Evolutionary conservation across 2,888 invertebrate species (phyloP), one percentile per base, ranked within the genome.

Genomic region (Lissocephala sabroskyi): DNA sequence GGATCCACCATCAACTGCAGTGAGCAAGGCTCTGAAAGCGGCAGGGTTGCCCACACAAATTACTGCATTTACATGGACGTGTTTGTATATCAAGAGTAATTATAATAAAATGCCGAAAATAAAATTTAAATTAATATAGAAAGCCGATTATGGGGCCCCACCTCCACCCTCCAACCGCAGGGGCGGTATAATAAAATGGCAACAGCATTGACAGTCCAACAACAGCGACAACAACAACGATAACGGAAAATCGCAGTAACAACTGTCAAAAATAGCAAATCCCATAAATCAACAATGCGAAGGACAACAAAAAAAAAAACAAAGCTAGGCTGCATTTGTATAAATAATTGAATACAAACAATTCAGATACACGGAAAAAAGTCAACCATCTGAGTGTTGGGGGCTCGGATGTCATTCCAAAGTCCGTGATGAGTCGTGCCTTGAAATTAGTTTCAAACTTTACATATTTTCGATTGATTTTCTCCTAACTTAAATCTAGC

Each of bases 41-140:
- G n/a, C n/a, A n/a, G n/a, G n/a, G n/a, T n/a, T n/a, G n/a, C n/a
- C n/a, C n/a, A n/a, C n/a, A 33, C 30, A 30, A 42, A 37, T 7
- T 13, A 33, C 3, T 13, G 11, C 43, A 62, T 48, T 43, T 52
- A 47, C 29, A 68, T 68, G 23, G 7, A 7, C 7, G 23, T 23
- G 23, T 23, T 7, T 23, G 17, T 50, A 66, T 70, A 74, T 73
- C 70, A 74, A 70, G 59, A 62, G 65, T 73, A 74, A 74, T 74
- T 73, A 70, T 66, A 76, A 73, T 77, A 73, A 75, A 75, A 76
- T 65, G 62, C 62, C 68, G 62, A 78, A 76, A 68, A 76, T 68
- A 66, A 76, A 75, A 74, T 66, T 65, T 66, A 71, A 76, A 76
- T 76, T 77, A 77, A 73, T 75, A 70, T 73, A 67, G 77, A 76